These are phyloP conservation scores for Eurypyga helias DNA, from an alignment of 2,113 vertebrate genomes.

Conservation along the genomic window DNA sequence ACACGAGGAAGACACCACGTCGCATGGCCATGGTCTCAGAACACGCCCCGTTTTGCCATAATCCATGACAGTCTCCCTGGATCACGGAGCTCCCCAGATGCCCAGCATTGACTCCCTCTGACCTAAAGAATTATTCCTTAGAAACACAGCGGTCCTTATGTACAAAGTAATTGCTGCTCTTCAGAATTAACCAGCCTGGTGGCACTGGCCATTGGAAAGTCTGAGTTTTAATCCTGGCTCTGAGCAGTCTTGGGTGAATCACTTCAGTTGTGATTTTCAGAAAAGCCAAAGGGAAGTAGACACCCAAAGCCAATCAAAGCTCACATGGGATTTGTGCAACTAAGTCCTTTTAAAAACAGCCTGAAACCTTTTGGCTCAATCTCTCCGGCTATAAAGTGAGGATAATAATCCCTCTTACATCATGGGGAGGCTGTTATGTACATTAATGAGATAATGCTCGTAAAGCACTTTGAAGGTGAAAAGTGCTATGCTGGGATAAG, in stretches of 20 bases:
- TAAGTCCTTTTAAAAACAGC: constrained; percentile 60
- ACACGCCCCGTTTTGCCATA: fast-evolving
- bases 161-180: not conserved
- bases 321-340: constrained; percentile 58
- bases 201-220: constrained; percentile 21
- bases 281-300: constrained; percentile 51
- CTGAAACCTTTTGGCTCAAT: constrained; percentile 50
- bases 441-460: constrained; percentile 70
- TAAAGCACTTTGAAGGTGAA: constrained; percentile 61
- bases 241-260: constrained; percentile 19
- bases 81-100: not conserved
- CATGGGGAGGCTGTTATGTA: constrained; percentile 61
- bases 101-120: not conserved
- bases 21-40: not conserved
- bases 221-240: constrained; percentile 39
- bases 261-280: constrained; percentile 33
- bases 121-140: not conserved
- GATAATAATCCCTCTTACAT: constrained; percentile 67
- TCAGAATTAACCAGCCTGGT: not conserved
- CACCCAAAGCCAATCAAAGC: constrained; percentile 57
- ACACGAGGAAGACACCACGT: fast-evolving
- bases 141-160: not conserved
- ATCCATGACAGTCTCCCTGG: not conserved
- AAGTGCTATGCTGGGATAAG: constrained; percentile 51
- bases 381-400: constrained; percentile 41